Evolutionary conservation across 2,888 invertebrate species (phyloP), one percentile per base, ranked within the genome.

Genomic region (Pammene aurita): DNA sequence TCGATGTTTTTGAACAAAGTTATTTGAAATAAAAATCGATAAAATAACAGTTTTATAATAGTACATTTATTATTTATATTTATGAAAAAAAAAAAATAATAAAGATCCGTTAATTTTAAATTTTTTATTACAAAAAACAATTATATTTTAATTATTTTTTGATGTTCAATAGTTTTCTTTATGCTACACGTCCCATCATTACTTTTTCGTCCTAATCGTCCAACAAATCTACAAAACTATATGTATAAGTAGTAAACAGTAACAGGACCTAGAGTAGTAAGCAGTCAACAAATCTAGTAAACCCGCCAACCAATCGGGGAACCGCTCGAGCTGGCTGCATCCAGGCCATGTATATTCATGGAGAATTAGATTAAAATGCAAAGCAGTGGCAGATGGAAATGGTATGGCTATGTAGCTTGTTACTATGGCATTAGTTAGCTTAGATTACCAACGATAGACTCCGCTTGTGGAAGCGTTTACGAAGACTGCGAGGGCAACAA

Each of bases 1-100:
- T 92, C 50, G n/a, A 50, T 50, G 6, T 50, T 50, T 50, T 48
- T 48, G 38, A 6, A 38, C 38, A 9, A 38, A 38, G 0, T 38
- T 7, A 38, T 38, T 38, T 5, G 38, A 9, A 44, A n/a, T 10
- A 2, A 9, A 7, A 5, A 7, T 16, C 0, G 7, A 0, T 16
- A 9, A 9, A 7, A 1, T 9, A 16, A 48, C 16, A 18, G 5
- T 13, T 0, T 35, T 35, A 35, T 35, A 35, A 7, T n/a, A n/a
- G n/a, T n/a, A n/a, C n/a, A n/a, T n/a, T n/a, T n/a, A n/a, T n/a
- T n/a, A n/a, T n/a, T n/a, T n/a, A n/a, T n/a, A n/a, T n/a, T n/a
- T n/a, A n/a, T n/a, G n/a, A n/a, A n/a, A n/a, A n/a, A n/a, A n/a
- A n/a, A n/a, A n/a, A n/a, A 26, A 26, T 26, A 26, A 26, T 4